Evolutionary conservation across 2,113 vertebrate species (phyloP).

Genomic region (Cyanoliseus patagonus): DNA sequence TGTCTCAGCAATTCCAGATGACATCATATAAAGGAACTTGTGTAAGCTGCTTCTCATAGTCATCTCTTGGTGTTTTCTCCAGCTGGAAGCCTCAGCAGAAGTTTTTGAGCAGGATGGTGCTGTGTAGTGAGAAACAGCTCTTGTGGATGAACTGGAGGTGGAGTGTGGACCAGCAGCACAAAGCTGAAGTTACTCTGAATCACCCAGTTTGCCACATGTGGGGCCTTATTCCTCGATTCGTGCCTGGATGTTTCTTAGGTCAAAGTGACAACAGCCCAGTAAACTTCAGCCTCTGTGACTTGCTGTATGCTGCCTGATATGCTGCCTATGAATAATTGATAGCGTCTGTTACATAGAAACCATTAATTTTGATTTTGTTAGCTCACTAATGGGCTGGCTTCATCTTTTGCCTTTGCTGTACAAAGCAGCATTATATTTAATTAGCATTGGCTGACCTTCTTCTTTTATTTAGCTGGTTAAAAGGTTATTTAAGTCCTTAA

Average conservation of each 20-base stretch:
- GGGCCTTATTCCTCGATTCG: neutral
- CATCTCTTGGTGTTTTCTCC: neutral
- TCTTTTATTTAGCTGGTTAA: constrained; percentile 68
- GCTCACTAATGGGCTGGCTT: constrained; percentile 54
- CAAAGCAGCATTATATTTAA: constrained; percentile 53
- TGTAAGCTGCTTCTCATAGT: neutral
- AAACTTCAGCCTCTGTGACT: neutral
- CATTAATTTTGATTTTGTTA: constrained; percentile 61
- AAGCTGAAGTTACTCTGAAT: neutral
- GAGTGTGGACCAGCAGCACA: neutral
- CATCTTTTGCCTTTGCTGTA: constrained; percentile 30
- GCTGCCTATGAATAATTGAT: constrained; percentile 37
- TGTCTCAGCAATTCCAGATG: neutral
- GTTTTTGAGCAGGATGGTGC: neutral
- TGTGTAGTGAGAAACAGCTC: neutral
- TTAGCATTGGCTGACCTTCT: constrained; percentile 62
- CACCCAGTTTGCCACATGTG: fast-evolving
- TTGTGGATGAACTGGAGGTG: neutral
- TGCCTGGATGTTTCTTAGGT: neutral
- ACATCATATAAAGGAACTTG: neutral
- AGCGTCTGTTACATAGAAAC: neutral
- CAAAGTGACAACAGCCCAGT: neutral
- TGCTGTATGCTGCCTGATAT: neutral
- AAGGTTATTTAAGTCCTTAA: constrained; percentile 68
- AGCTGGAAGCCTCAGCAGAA: neutral